Evolutionary conservation across 2,888 invertebrate species (phyloP), one percentile per base, ranked within the genome.

Genomic region (Argyresthia goedartella): DNA sequence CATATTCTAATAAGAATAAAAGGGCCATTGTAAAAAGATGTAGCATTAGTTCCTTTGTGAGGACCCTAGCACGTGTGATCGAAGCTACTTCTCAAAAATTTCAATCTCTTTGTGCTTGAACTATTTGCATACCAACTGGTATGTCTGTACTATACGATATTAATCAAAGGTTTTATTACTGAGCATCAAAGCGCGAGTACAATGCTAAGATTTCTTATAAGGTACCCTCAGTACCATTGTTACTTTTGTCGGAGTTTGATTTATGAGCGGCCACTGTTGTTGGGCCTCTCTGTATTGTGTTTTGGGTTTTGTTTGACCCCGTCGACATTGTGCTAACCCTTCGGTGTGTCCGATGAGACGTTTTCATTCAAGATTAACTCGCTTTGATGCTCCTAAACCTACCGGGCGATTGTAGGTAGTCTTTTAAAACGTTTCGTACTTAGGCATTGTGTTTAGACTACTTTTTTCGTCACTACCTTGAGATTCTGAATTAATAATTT

Each of bases 111-210:
- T 77, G 71, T 67, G 69, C 69, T 62, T 59, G 70, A 70, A 78
- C 76, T 85, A 86, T 86, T 86, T 85, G 86, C 86, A 85, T 86
- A 84, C 80, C 78, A 73, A 80, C 82, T 76, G 82, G 85, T 84
- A 39, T 9, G 9, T n/a, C 35, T 35, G 72, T 64, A 74, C 77
- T 75, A 85, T 86, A 81, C 84, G 86, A 85, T 86, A 85, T 85
- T 86, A 85, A 86, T 86, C 86, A 86, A 85, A 84, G 81, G 85
- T 85, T 86, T 86, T 86, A 86, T 86, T 85, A 85, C 82, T 81
- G 84, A 85, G 85, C 81, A 85, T 86, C 85, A 86, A 85, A 86
- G 86, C 79, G 76, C 80, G 75, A 69, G 73, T 76, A 86, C 85
- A 86, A 86, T 81, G 69, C 80, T 81, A 80, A 85, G 84, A 86